These are phyloP conservation scores for Aramus guarauna DNA, from an alignment of 2,113 vertebrate species.

Conservation along the genomic window DNA sequence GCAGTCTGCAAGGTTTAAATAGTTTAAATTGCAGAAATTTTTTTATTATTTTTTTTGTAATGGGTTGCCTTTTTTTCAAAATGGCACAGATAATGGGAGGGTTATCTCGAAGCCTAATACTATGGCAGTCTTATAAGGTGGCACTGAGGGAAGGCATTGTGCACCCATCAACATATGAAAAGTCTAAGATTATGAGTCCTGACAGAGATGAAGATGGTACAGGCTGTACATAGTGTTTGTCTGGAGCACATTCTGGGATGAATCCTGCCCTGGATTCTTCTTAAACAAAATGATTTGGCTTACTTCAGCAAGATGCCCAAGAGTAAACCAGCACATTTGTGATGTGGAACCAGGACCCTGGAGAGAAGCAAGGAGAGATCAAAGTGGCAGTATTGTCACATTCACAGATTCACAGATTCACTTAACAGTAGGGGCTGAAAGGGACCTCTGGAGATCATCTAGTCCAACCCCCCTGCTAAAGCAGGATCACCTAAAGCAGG, in stretches of 20 bases:
- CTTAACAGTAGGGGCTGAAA: too few relatives aligned
- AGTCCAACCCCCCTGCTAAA: too few relatives aligned
- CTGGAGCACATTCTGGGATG: neutral
- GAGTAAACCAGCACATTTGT: neutral
- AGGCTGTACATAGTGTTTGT: neutral
- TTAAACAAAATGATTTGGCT: neutral
- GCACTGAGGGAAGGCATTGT: neutral
- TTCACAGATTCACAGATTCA: too few relatives aligned
- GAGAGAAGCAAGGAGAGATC: neutral
- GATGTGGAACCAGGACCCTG: neutral
- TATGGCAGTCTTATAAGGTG: neutral
- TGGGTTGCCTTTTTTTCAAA: neutral
- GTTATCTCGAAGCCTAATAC: neutral
- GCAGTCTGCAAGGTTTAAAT: neutral
- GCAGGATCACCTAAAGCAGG: too few relatives aligned
- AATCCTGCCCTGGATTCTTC: neutral
- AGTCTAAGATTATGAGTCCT: neutral
- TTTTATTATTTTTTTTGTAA: neutral
- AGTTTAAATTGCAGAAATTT: neutral
- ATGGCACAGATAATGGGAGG: neutral
- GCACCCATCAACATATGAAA: too few relatives aligned
- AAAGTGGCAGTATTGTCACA: neutral
- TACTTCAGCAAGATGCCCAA: neutral
- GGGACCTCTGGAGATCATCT: too few relatives aligned
- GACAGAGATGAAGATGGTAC: neutral